phyloP scores from a whole-genome alignment of 1,140 invertebrate genomes.

The Steinernema feltiae region DNA sequence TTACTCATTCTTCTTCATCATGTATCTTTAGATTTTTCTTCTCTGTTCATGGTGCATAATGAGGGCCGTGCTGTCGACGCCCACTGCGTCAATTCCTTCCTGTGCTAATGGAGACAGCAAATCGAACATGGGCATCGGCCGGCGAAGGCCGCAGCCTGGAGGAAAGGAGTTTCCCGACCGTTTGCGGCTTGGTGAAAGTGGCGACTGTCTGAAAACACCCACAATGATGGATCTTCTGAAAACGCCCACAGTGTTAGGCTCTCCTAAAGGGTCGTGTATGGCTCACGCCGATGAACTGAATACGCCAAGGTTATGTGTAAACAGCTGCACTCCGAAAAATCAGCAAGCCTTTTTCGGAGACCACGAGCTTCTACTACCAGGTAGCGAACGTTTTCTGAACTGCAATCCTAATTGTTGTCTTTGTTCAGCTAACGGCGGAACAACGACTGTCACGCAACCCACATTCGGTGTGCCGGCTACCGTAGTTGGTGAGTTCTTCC shows the following conservation, averaged over 20 bases:
- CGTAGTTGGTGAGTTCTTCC: slow-evolving; percentile 2
- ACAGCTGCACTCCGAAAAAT: slow-evolving; percentile 45
- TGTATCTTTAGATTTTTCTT: too few relatives aligned
- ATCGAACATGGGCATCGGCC: neutral
- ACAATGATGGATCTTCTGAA: slow-evolving; percentile 45
- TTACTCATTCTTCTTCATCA: too few relatives aligned
- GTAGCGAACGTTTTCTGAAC: slow-evolving; percentile 27
- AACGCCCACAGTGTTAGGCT: slow-evolving; percentile 41
- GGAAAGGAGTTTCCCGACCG: neutral
- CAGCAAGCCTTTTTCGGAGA: slow-evolving; percentile 56
- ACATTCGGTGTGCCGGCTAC: neutral
- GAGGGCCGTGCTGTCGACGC: slow-evolving; percentile 2
- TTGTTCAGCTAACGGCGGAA: slow-evolving; percentile 14
- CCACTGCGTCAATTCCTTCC: neutral
- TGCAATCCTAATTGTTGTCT: neutral
- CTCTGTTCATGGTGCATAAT: slow-evolving; percentile 1
- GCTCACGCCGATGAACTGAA: slow-evolving; percentile 47
- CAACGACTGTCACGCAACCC: neutral
- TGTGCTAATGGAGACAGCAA: neutral
- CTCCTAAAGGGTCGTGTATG: slow-evolving; percentile 33
- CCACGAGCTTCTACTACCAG: slow-evolving; percentile 52
- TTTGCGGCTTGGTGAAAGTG: neutral
- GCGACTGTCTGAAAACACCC: slow-evolving; percentile 49
- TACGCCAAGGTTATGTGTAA: slow-evolving; percentile 49
- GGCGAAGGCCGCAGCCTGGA: neutral